phyloP scores from a whole-genome alignment of 2,888 invertebrate genomes.

The Parascotia fuliginaria region DNA sequence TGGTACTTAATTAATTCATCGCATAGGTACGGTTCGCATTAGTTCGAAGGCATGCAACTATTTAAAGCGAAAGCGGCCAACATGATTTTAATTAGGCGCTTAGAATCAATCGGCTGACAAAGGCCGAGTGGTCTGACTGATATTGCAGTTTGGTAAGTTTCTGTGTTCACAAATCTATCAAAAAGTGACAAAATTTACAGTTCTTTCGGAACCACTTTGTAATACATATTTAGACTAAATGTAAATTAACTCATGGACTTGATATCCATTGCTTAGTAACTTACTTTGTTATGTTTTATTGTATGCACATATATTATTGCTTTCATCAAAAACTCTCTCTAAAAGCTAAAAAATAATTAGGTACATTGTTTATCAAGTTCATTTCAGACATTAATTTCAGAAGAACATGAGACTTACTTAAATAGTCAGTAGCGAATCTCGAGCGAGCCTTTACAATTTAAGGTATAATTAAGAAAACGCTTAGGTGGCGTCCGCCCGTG shows the following conservation, averaged over 20 bases:
- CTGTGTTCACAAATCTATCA: not conserved
- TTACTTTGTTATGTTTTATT: too few relatives aligned
- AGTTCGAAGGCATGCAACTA: conserved; percentile 67
- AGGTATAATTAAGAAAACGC: conserved; percentile 69
- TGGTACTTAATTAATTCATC: not conserved
- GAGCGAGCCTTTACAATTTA: conserved; percentile 60
- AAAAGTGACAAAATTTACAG: not conserved
- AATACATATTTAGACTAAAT: too few relatives aligned
- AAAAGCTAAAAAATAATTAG: too few relatives aligned
- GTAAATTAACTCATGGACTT: too few relatives aligned
- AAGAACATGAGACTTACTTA: not conserved
- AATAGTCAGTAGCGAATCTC: conserved; percentile 37
- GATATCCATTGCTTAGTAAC: too few relatives aligned
- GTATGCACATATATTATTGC: too few relatives aligned
- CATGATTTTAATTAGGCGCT: conserved; percentile 78
- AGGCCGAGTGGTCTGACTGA: conserved; percentile 51
- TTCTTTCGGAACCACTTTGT: too few relatives aligned
- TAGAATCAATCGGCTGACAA: conserved; percentile 56
- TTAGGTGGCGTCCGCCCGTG: conserved; percentile 52
- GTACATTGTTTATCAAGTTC: too few relatives aligned
- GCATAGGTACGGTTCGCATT: conserved; percentile 56
- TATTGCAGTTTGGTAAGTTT: conserved; percentile 36
- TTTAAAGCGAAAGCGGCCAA: conserved; percentile 75
- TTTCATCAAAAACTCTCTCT: too few relatives aligned
- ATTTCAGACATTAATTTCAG: too few relatives aligned